Conservation (phyloP, 2,797 vertebrate genomes). For the Gorsachius magnificus region DNA sequence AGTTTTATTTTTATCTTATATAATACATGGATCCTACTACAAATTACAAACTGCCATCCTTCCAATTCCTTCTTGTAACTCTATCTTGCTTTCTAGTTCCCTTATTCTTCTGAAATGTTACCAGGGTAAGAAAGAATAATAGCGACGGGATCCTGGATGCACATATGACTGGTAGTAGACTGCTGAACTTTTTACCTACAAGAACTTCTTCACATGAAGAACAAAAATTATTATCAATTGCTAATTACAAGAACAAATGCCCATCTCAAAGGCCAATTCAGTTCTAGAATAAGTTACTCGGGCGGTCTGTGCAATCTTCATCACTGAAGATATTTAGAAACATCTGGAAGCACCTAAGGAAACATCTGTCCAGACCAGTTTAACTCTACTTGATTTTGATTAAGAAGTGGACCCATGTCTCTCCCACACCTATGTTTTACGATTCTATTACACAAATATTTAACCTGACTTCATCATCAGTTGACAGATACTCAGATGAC, state of each 20-base stretch:
- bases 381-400: background rate
- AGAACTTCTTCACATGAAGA: background rate
- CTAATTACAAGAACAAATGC: background rate
- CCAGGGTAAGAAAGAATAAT: background rate
- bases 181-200: background rate
- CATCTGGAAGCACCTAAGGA: background rate
- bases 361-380: background rate
- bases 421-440: background rate
- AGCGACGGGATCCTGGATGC: background rate
- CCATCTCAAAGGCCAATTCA: background rate
- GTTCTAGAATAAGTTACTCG: background rate
- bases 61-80: background rate
- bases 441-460: background rate
- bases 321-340: background rate
- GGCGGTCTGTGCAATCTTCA: background rate
- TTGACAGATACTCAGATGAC: background rate
- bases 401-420: background rate
- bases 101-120: background rate
- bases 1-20: conserved; percentile 46
- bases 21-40: conserved; percentile 6
- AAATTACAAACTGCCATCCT: conserved; percentile 20
- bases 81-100: background rate
- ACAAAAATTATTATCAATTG: background rate
- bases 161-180: background rate
- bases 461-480: background rate